Evolutionary conservation across 2,113 vertebrate genomes (phyloP).

Genomic region (Gnathonemus longibarbis): DNA sequence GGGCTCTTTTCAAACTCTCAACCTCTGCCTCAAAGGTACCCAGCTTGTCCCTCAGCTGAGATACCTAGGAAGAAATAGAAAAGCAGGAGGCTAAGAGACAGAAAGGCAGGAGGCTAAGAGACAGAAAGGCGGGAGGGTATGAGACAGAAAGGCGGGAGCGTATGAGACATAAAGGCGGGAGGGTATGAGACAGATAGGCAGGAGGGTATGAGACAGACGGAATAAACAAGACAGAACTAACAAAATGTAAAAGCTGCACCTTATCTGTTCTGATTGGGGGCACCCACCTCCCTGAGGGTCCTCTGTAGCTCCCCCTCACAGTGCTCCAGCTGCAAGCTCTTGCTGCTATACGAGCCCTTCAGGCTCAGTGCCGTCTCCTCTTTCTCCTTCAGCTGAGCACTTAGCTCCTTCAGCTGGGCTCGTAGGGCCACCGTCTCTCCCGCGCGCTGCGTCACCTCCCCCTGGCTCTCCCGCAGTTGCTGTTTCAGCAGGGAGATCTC

Average conservation of each 20-base stretch:
- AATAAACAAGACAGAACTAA: neutral
- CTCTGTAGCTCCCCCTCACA: slow-evolving; percentile 53
- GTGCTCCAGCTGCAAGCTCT: slow-evolving; percentile 76
- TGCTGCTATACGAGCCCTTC: slow-evolving; percentile 77
- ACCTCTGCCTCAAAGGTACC: slow-evolving; percentile 66
- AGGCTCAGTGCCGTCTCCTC: slow-evolving; percentile 74
- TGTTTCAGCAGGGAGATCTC: slow-evolving; percentile 85
- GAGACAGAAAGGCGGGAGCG: neutral
- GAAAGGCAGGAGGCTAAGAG: neutral
- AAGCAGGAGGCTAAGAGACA: neutral
- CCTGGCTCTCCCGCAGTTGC: slow-evolving; percentile 79
- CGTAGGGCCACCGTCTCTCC: slow-evolving; percentile 77
- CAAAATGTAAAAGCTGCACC: neutral
- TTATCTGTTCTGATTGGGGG: neutral
- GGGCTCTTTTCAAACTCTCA: slow-evolving; percentile 56
- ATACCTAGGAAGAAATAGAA: slow-evolving; percentile 39
- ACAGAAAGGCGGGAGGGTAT: neutral
- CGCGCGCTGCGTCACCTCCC: slow-evolving; percentile 73
- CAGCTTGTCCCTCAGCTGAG: slow-evolving; percentile 66
- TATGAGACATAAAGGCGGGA: neutral
- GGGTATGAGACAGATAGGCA: neutral
- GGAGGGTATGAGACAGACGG: neutral
- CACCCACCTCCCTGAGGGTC: slow-evolving; percentile 58
- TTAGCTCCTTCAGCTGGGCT: slow-evolving; percentile 74
- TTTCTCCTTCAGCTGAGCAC: slow-evolving; percentile 71